Base-by-base conservation (phyloP, 2,113 vertebrate species). In the Ptilorrhoa leucosticta region DNA sequence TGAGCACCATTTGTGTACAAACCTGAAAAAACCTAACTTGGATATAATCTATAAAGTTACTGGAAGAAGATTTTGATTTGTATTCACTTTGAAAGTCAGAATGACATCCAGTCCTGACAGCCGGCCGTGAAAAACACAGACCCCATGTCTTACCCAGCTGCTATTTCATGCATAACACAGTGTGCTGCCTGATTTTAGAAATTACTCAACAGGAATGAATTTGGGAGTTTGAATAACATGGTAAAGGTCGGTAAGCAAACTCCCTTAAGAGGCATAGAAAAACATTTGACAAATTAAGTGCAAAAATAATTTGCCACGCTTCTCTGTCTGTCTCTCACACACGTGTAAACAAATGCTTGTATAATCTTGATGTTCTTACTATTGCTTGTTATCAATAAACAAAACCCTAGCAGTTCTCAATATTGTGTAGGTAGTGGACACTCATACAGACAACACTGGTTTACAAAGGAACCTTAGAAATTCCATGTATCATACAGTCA, bases 171-270 rank as follows among this genome's bases (percentile, higher is more conserved):
- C 88, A 80, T 83, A 88, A 91, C 77, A 80, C 71, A 92, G 85
- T 54, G 92, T 81, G 90, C 76, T 89, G 93, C 90, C 94, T 88
- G 75, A 80, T 94, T 97, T 97, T 91, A 96, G 94, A 76, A 96
- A 95, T 94, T 96, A 96, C 94, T 93, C 93, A 94, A 93, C 87
- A 63, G 87, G 85, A 95, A 95, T 95, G 93, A 96, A 94, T 95
- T 88, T 89, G 80, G 81, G 79, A 95, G 79, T 66, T 86, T 91
- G 95, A 94, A 73, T 71, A 93, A 88, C 79, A 88, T 88, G 56
- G 68, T 91, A 87, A 83, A 93, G 84, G 95, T 96, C 42, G 60
- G 63, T 94, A 91, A 95, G 93, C 75, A 90, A 91, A 91, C 71
- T 94, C 87, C 93, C 88, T 94, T 93, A 93, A 95, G 92, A 95